These are phyloP conservation scores for Sebastes vulpes DNA, from an alignment of 2,797 vertebrate genomes.

Conservation along the genomic window DNA sequence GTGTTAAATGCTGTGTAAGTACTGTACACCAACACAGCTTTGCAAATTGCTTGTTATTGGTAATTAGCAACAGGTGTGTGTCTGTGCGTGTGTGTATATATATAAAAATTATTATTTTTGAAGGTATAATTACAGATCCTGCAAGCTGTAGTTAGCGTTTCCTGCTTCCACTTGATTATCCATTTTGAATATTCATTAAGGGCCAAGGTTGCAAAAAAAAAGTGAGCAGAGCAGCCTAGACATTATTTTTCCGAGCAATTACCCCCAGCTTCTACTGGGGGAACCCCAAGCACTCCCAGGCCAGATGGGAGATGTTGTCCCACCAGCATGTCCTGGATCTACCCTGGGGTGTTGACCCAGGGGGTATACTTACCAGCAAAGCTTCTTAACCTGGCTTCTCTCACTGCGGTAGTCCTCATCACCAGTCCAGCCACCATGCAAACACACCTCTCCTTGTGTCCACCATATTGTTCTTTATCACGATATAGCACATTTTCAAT, in stretches of 20 bases:
- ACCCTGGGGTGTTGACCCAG: background rate
- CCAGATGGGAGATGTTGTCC: slow-evolving; percentile 19
- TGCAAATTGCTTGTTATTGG: slow-evolving; percentile 4
- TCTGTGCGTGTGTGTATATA: background rate
- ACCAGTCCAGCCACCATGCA: background rate
- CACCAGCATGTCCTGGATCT: slow-evolving; percentile 2
- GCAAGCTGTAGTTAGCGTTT: slow-evolving; percentile 11
- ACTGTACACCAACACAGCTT: background rate
- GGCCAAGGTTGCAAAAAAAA: slow-evolving; percentile 10
- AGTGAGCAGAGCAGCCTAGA: slow-evolving; percentile 1
- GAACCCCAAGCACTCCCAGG: background rate
- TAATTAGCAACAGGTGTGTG: slow-evolving; percentile 8
- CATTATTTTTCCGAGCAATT: slow-evolving; percentile 21
- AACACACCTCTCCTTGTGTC: background rate
- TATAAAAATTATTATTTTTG: slow-evolving; percentile 8
- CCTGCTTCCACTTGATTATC: slow-evolving; percentile 40
- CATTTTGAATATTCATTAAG: slow-evolving; percentile 37
- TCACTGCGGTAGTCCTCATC: background rate
- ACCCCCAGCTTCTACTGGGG: background rate
- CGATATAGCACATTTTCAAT: background rate
- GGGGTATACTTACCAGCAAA: background rate
- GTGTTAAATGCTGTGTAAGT: background rate
- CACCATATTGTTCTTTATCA: background rate
- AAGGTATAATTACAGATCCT: slow-evolving; percentile 37
- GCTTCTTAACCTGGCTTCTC: background rate